Evolutionary conservation across 2,888 invertebrate genomes (phyloP).

Genomic region (Zhengitettix transpicula): DNA sequence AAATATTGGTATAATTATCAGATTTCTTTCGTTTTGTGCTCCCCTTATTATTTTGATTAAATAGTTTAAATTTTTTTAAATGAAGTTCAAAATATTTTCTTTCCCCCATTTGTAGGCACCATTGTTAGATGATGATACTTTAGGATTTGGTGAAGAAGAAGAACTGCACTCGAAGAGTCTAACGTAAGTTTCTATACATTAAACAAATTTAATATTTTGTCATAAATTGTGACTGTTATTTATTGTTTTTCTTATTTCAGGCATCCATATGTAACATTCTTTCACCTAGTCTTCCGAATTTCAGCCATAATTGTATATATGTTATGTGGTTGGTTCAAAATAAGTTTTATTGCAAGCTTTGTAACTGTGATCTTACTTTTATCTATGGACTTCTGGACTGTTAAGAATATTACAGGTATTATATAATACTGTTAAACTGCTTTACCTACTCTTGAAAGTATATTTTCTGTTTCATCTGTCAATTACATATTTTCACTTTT

Average conservation of each 20-base stretch:
- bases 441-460: no score
- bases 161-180: slow-evolving; percentile 10
- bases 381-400: slow-evolving; percentile 98
- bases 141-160: slow-evolving; percentile 75
- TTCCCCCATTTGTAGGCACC: slow-evolving; percentile 47
- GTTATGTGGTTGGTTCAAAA: slow-evolving; percentile 76
- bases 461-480: no score
- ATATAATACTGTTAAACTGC: not conserved
- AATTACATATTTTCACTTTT: no score
- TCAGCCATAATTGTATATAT: slow-evolving; percentile 74
- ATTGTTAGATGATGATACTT: slow-evolving; percentile 61
- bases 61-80: no score
- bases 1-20: no score
- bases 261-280: slow-evolving; percentile 83
- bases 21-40: no score
- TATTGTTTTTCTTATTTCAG: slow-evolving; percentile 32
- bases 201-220: not conserved
- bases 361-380: slow-evolving; percentile 76
- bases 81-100: no score
- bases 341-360: slow-evolving; percentile 92
- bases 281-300: slow-evolving; percentile 77
- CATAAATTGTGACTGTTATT: slow-evolving; percentile 4
- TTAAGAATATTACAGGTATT: slow-evolving; percentile 77
- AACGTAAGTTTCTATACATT: slow-evolving; percentile 20
- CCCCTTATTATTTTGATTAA: no score